Base-by-base conservation (phyloP, 2,888 invertebrate genomes). In the Ichneumoninae sp. region DNA sequence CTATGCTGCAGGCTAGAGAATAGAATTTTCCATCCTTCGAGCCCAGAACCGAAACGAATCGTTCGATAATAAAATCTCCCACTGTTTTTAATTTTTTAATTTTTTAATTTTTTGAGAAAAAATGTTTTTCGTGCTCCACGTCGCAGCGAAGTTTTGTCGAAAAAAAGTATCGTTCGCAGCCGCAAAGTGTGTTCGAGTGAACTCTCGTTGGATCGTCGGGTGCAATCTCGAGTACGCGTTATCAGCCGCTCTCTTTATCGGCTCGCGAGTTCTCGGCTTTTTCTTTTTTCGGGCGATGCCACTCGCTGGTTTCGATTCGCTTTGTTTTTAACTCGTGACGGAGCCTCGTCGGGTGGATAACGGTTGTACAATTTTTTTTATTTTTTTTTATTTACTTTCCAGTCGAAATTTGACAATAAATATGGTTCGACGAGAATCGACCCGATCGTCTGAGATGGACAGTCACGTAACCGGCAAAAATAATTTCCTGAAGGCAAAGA, bases 191-290 rank as follows among this genome's bases (percentile, higher is more conserved):
- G 19, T 8, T 40, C 10, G 40, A 19, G 40, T 10, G 65, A 65
- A 65, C 19, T 19, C 36, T 65, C 65, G 60, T 16, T 60, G 60
- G 26, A 65, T 36, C 33, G 33, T 65, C 36, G 65, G 16, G n/a
- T 65, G 65, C 65, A 65, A 65, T 65, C 65, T 65, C 19, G 65
- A 65, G 65, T 26, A 16, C 40, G 19, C 40, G 40, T 66, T 66
- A 66, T 66, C 66, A 66, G 40, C 10, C 60, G 30, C 36, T n/a
- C 8, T 10, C 40, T 40, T 66, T 66, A 66, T 66, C 66, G 19
- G 40, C 40, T 36, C 22, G 10, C 66, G 66, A 40, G 66, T 40
- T 3, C 40, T 66, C 66, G 66, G 19, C 8, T 13, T 13, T 66
- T 19, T 65, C 13, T 36, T 36, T 66, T 66, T 40, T 47, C 13